Base-by-base conservation (phyloP, 2,888 invertebrate genomes). In the Watsonalla cultraria region DNA sequence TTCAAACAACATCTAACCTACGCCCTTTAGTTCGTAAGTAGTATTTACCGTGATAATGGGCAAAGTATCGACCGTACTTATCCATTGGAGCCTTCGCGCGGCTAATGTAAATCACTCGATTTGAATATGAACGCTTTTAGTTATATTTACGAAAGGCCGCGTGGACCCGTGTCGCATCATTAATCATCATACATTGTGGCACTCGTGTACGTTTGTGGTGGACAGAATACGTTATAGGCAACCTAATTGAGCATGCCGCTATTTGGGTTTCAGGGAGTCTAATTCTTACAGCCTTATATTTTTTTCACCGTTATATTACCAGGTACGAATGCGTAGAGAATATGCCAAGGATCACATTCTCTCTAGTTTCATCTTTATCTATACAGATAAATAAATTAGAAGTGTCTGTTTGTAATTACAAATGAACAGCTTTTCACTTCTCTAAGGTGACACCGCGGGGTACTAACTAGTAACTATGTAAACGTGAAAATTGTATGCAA, bases 61-160 rank as follows among this genome's bases (percentile, higher is more conserved):
- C 42, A 42, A 42, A 5, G 11, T 42, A 42, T 42, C 42, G 42
- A 42, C 5, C 42, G 42, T 42, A 11, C 11, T 42, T 42, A 42
- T 42, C 11, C 42, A 42, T 42, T 11, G 11, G 11, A 11, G 11
- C 42, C 42, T 13, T 35, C 37, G 11, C 8, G 52, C 9, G 37
- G 46, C 46, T 52, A 52, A 52, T 52, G 52, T 52, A 47, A 47
- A 47, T 47, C 45, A 46, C 35, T 37, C 52, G 52, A 47, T 52
- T 52, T 52, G 47, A 52, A 52, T 52, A 46, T 47, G 42, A 46
- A 39, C 37, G 52, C 52, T 52, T 52, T 52, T 52, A n/a, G 52
- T 47, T 15, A 52, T 37, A 52, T 52, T 52, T 47, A 35, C 52
- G 52, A 52, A 47, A 37, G 47, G 47, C 37, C 52, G 39, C 11